These are phyloP conservation scores for Geotrupes spiniger DNA, from an alignment of 2,888 invertebrate genomes.

Conservation along the genomic window DNA sequence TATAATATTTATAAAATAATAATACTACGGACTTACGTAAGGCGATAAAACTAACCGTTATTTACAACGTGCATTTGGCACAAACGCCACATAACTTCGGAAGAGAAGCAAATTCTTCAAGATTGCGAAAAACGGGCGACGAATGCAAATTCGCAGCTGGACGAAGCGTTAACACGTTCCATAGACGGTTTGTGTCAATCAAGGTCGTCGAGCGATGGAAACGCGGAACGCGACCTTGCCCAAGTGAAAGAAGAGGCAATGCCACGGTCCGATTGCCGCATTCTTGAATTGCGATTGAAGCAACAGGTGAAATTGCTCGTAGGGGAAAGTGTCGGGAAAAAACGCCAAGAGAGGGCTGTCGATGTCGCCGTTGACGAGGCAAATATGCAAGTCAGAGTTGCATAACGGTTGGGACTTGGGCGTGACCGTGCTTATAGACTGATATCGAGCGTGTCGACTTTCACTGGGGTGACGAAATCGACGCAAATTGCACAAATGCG, in stretches of 20 bases:
- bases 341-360: constrained; percentile 1
- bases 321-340: not conserved
- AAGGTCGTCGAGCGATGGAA: not conserved
- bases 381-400: too few species aligned
- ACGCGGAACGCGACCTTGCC: not conserved
- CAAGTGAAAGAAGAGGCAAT: not conserved
- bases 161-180: too few species aligned
- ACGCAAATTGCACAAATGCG: too few species aligned
- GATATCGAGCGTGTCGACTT: not conserved
- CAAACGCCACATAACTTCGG: not conserved
- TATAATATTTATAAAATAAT: not conserved
- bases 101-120: too few species aligned
- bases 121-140: too few species aligned
- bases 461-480: too few species aligned
- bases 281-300: not conserved
- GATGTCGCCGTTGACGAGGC: not conserved
- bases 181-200: too few species aligned
- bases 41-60: constrained; percentile 1
- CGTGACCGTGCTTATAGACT: not conserved
- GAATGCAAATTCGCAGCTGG: too few species aligned
- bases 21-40: constrained; percentile 3
- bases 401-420: too few species aligned
- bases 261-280: not conserved
- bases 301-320: not conserved
- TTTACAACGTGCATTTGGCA: constrained; percentile 4